Evolutionary conservation across 2,797 vertebrate genomes (phyloP), one percentile per base, ranked within the genome.

Genomic region (Cyclura pinguis): DNA sequence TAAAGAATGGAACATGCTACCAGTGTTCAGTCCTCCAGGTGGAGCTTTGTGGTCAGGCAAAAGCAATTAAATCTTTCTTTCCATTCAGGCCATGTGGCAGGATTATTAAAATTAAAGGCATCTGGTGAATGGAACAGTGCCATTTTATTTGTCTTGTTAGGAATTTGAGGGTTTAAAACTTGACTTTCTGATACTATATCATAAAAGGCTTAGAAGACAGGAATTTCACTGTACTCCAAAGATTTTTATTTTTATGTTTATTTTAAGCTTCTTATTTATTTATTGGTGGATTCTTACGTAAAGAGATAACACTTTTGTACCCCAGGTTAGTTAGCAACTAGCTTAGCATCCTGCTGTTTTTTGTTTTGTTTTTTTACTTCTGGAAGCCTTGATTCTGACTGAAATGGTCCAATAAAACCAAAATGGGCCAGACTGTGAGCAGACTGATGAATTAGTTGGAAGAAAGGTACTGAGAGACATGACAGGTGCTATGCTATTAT

Each of bases 401-500:
- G 14, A 47, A 78, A 32, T 29, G n/a, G 47, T 73, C 16, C 55
- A 73, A 85, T 55, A 38, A 74, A 35, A 73, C 9, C n/a, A n/a
- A 73, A 85, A 85, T 24, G 47, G 42, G 29, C 62, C 62, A 14
- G 24, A 32, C 18, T 29, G 42, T 35, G 29, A 35, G 18, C 84
- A 85, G 29, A 72, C 5, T 85, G 47, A 67, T 67, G 18, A 29
- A 67, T 29, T 27, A 67, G 27, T 67, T 67, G 24, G 59, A 69
- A 24, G 80, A 14, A 38, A 4, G 84, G 81, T n/a, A 88, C 10
- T 9, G 80, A 90, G 84, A 84, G 73, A 86, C 80, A 7, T 69
- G 67, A 84, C 20, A 3, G 0, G 0, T 3, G 64, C 89, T 16
- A 52, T 85, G 64, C 47, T 73, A 38, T 38, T 52, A 32, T 85